Base-by-base conservation (phyloP, 2,113 vertebrate genomes). In the Labeo rohita region DNA sequence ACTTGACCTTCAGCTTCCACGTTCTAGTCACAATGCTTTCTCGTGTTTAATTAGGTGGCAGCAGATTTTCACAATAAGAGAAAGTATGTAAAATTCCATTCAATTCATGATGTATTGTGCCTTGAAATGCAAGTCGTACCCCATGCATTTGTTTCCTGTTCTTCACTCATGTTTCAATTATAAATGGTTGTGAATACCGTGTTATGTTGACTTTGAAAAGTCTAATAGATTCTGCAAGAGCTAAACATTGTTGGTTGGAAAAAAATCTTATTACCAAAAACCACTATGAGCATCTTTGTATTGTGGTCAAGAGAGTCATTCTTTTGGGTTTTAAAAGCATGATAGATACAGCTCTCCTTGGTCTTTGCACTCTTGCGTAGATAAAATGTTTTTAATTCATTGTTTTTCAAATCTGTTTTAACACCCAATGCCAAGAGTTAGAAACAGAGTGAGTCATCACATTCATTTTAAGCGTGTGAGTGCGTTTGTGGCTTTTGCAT, bases 251-350 rank as follows among this genome's bases (percentile, higher is more conserved):
- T 72, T 49, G 0, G 2, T 3, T 18, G 8, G 23, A 23, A 54
- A 77, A 52, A 39, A 6, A 59, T n/a, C 16, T 2, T 45, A 47
- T 73, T 12, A 47, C 39, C 8, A 1, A n/a, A 73, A 73, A 76
- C 45, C 74, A 13, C 47, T 34, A 4, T 7, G 12, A 16, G 49
- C 47, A 76, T 49, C 39, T 80, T 47, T 43, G 10, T 56, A 10
- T 85, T 72, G 28, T 45, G n/a, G 52, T 28, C 13, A 23, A 80
- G 8, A 15, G 28, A 36, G 28, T 76, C 28, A 36, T 9, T 77
- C 73, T 70, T 47, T 23, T 39, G 21, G 78, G 59, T 65, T 80
- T 65, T n/a, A 39, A 80, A 80, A 80, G 16, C 86, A 88, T 88
- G 68, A 13, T 50, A 50, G 73, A 75, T 15, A 28, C 73, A 28